Base-by-base conservation (phyloP, 2,113 vertebrate genomes). In the Crotalus helleri region DNA sequence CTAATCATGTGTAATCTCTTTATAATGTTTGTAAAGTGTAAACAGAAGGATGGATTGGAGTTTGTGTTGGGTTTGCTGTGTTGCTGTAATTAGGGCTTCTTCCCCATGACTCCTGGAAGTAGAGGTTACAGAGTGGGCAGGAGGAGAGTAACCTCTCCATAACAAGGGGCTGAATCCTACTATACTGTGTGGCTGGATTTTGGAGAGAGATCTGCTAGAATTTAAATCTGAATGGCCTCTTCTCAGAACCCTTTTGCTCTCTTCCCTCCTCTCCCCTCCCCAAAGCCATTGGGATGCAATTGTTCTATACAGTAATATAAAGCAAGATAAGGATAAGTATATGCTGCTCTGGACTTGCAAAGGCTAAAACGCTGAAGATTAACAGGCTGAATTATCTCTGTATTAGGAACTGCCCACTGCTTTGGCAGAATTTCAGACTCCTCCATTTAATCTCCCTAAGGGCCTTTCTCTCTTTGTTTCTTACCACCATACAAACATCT, bases 1-100 rank as follows among this genome's bases (percentile, higher is more conserved):
- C 21, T 93, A 53, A 90, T 58, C 69, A 61, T 7, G 44, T 61
- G 21, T 93, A 90, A 93, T 90, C 74, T 74, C 88, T 93, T 61
- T 61, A 86, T 57, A 61, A 53, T 85, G 54, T 93, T 61, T 85
- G 53, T 57, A 86, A 85, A 85, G 44, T 55, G 44, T 51, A 85
- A 90, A 90, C 88, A 44, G 74, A 21, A 44, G 39, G 6, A 44
- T 81, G 26, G 15, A 55, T 49, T 24, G 74, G 39, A 44, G 7
- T 49, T 51, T 33, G 54, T 51, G 15, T 2, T 24, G 69, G 54
- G 53, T 24, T 89, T 90, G 88, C 44, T 51, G 17, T 53, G 23
- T 19, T 51, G 46, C 21, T 59, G 69, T 53, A 93, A 93, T 90
- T 61, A 90, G 44, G 21, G 39, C 57, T 93, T 90, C 88, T 74